These are phyloP conservation scores for Diabrotica undecimpunctata DNA, from an alignment of 1,140 invertebrate species.

Conservation along the genomic window DNA sequence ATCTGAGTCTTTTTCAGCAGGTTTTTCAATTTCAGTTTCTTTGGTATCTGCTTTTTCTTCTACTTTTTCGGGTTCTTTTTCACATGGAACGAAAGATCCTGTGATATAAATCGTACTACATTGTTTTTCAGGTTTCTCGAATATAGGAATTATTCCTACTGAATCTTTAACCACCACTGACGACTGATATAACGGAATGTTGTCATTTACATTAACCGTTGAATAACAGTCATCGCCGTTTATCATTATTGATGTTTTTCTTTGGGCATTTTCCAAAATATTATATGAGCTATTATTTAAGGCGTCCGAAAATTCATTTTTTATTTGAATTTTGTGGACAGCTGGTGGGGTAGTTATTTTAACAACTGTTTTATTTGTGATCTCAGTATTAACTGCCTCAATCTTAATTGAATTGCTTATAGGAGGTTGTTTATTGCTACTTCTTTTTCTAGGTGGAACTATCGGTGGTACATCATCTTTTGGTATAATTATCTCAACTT, in stretches of 20 bases:
- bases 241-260: slow-evolving; percentile 72
- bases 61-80: background rate
- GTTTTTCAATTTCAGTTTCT: background rate
- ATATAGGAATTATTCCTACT: slow-evolving; percentile 18
- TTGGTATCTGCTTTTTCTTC: slow-evolving; percentile 7
- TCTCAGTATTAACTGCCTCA: slow-evolving; percentile 20
- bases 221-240: slow-evolving; percentile 69
- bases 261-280: slow-evolving; percentile 50
- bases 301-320: slow-evolving; percentile 45
- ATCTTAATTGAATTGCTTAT: slow-evolving; percentile 26
- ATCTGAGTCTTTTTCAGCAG: slow-evolving; percentile 29
- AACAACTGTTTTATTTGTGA: slow-evolving; percentile 42
- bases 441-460: slow-evolving; percentile 42
- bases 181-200: slow-evolving; percentile 61
- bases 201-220: slow-evolving; percentile 59
- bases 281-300: slow-evolving; percentile 28
- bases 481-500: background rate
- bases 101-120: slow-evolving; percentile 45
- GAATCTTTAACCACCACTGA: slow-evolving; percentile 62
- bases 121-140: slow-evolving; percentile 24
- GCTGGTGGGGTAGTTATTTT: slow-evolving; percentile 45
- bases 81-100: slow-evolving; percentile 24
- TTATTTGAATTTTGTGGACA: slow-evolving; percentile 59
- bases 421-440: slow-evolving; percentile 36
- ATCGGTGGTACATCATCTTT: slow-evolving; percentile 28